Evolutionary conservation across 2,797 vertebrate species (phyloP), one percentile per base, ranked within the genome.

Genomic region (Streptopelia turtur): DNA sequence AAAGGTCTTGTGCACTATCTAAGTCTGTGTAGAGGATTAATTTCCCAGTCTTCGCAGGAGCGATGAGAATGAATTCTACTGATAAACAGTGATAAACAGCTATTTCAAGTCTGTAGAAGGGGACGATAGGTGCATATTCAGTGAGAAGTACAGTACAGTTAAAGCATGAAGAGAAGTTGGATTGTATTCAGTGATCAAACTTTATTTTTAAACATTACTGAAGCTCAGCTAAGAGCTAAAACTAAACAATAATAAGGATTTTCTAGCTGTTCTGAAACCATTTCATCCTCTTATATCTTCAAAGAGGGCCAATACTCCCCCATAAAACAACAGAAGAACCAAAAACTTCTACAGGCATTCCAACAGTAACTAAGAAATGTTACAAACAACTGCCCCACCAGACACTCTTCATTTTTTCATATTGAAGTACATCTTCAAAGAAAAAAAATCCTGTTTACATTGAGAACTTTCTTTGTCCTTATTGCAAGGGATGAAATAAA

Each of bases 391-490:
- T 27, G 37, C 35, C 17, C 21, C 37, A 47, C 16, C 30, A 80
- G 35, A 80, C 33, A 78, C 20, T 63, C 49, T 27, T 71, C 59
- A 23, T 77, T 84, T 94, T 83, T 84, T 74, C 57, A 52, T 74
- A 77, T 0, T 43, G 30, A 90, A 85, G 43, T 63, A 64, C 20
- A 61, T n/a, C 70, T 91, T 95, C 86, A 95, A 74, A 95, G n/a
- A 88, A 80, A 77, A 61, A 57, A 94, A 94, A 90, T 77, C 30
- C 31, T 85, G 49, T 92, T 87, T 87, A 70, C 55, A 89, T 6
- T 68, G 50, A 89, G 68, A 17, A 66, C 33, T 89, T 89, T n/a
- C 81, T 83, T 94, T 75, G 75, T 64, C 60, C 22, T 72, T 64
- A 70, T 35, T 84, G 75, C 75, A 80, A 83, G 41, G 41, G 80